A percentile compares a stretch with the other conserved stretches of the same genome.
Conservation (phyloP, 1,140 invertebrate genomes). For the Hirudo medicinalis region DNA sequence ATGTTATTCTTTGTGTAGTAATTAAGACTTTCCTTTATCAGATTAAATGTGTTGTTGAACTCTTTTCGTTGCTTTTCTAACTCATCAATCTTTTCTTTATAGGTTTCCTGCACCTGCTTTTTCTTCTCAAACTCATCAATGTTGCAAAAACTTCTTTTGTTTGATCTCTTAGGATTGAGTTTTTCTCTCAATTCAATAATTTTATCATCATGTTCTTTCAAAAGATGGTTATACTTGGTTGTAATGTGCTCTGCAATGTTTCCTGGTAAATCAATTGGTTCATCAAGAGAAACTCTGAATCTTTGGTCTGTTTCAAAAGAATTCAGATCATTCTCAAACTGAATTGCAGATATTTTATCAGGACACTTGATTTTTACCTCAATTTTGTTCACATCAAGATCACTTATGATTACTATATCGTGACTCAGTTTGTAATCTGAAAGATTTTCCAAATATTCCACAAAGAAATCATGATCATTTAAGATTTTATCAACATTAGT, state of each 20-base stretch:
- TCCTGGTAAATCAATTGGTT: not conserved
- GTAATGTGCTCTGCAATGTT: not conserved
- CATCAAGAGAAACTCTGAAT: not conserved
- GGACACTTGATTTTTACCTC: constrained; percentile 3
- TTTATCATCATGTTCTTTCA: not conserved
- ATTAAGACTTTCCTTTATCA: constrained; percentile 21
- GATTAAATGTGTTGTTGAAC: constrained; percentile 24
- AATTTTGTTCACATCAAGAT: too few relatives aligned
- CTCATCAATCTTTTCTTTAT: constrained; percentile 28
- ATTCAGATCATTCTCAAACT: not conserved
- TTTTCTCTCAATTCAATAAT: not conserved
- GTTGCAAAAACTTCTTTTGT: not conserved
- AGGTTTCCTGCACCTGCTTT: not conserved
- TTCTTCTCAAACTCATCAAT: not conserved
- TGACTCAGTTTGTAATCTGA: too few relatives aligned
- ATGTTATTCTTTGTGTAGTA: constrained; percentile 14
- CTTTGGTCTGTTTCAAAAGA: not conserved
- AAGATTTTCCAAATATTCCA: too few relatives aligned
- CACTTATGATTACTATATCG: too few relatives aligned
- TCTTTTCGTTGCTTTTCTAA: constrained; percentile 26
- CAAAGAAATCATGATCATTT: too few relatives aligned
- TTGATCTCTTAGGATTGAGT: not conserved
- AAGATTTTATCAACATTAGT: too few relatives aligned
- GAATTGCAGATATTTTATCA: not conserved
- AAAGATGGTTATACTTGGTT: not conserved